These are phyloP conservation scores for Cheirogaleus medius DNA, from an alignment of 2,113 vertebrate species.

Conservation along the genomic window DNA sequence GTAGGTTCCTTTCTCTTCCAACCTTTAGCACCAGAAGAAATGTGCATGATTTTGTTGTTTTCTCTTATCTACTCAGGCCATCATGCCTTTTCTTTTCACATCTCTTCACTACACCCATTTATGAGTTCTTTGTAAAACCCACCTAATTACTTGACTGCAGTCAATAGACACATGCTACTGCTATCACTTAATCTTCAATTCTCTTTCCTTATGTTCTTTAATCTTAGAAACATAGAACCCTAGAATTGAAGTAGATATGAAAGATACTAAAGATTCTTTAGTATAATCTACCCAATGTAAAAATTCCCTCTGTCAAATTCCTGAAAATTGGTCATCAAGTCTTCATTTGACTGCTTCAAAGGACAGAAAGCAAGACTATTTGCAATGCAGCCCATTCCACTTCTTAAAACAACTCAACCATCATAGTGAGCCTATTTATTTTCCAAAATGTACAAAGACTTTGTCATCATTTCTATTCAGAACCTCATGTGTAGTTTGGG, in stretches of 20 bases:
- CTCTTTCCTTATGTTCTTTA: neutral
- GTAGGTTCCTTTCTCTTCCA: neutral
- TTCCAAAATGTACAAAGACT: neutral
- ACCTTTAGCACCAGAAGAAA: neutral
- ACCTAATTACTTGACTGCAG: neutral
- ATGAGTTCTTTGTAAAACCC: neutral
- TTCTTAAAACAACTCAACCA: neutral
- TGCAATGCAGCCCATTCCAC: neutral
- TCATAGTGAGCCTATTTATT: conserved; percentile 6
- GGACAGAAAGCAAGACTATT: neutral
- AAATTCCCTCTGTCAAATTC: neutral
- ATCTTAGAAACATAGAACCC: neutral
- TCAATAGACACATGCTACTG: neutral
- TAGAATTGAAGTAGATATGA: neutral
- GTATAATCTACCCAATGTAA: neutral
- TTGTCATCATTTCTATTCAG: neutral
- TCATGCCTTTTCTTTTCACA: neutral
- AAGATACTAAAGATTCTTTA: conserved; percentile 19
- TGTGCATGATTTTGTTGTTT: neutral
- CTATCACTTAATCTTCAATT: neutral
- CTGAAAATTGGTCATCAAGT: neutral
- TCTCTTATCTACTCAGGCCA: neutral
- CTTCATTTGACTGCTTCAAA: neutral
- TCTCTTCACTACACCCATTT: neutral
- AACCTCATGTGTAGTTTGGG: neutral